Evolutionary conservation across 2,797 vertebrate genomes (phyloP), one percentile per base, ranked within the genome.

Genomic region (Myoxocephalus aenaeus): DNA sequence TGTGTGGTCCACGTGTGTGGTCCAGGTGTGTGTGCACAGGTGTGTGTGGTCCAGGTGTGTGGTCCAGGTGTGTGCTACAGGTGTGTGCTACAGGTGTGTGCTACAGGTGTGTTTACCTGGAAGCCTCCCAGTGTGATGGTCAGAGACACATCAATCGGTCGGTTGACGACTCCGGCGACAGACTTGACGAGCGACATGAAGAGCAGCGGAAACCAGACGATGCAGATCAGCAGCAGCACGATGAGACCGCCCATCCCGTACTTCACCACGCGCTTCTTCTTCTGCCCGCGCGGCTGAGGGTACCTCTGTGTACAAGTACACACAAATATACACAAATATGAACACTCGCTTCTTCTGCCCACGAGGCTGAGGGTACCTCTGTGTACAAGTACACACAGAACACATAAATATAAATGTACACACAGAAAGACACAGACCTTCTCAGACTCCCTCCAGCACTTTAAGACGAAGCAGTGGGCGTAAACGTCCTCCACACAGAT

Each of bases 211-310:
- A 99, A 99, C 97, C 97, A 99, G 69, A 99, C 97, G 61, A 99
- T 99, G 72, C 97, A 98, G 92, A 99, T 98, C 77, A 99, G 95
- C 86, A 99, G 93, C 87, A 97, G 94, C 7, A 99, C 96, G 80
- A 99, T 99, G 92, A 99, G 96, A 38, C 98, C 97, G 0, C 98
- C 98, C 98, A 99, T 99, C 84, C 98, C 98, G 1, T 98, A 99
- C 91, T 99, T 99, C 70, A 99, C 98, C 82, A 97, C 97, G 20
- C 97, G 96, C 93, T 98, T 98, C 94, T 99, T 99, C 95, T 98
- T 98, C 95, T 98, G 98, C 94, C 97, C 97, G 7, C 97, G 94
- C 18, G 97, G 97, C 77, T 99, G 97, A 3, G 97, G 97, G 89
- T 99, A 99, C 77, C 97, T 94, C 98, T 99, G 95, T 20, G 65